A percentile compares a stretch with the other conserved stretches of the same genome.
Evolutionary conservation across 2,888 invertebrate species (phyloP).

Genomic region (Hemicrepidius hirtus): DNA sequence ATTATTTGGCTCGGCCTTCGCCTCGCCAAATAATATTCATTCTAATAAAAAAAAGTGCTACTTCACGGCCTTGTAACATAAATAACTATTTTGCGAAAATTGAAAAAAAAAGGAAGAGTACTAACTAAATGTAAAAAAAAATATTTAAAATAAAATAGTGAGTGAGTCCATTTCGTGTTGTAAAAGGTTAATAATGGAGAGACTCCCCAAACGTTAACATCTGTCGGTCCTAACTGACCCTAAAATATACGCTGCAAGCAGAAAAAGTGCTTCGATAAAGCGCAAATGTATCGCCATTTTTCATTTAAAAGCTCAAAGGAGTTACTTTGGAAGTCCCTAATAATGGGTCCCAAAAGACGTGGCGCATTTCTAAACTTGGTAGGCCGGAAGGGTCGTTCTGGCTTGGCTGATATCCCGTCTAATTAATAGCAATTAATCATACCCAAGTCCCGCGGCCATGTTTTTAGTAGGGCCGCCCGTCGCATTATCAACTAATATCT

Average conservation of each 20-base stretch:
- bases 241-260: constrained; percentile 21
- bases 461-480: constrained; percentile 57
- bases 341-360: constrained; percentile 57
- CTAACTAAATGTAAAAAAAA: background rate
- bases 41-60: no score
- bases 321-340: constrained; percentile 55
- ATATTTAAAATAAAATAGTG: background rate
- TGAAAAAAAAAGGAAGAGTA: no score
- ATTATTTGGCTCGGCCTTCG: no score
- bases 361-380: constrained; percentile 57
- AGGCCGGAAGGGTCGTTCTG: constrained; percentile 49
- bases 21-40: no score
- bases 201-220: constrained; percentile 4
- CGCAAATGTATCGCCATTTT: constrained; percentile 38
- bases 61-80: no score
- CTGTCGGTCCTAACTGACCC: background rate
- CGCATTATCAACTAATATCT: constrained; percentile 61
- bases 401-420: constrained; percentile 57
- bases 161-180: background rate
- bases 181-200: constrained; percentile 5
- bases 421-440: constrained; percentile 63
- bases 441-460: constrained; percentile 56
- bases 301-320: constrained; percentile 44
- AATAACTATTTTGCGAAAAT: no score
- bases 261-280: constrained; percentile 35